Base-by-base conservation (phyloP, 2,113 vertebrate species). In the Oryzias celebensis region DNA sequence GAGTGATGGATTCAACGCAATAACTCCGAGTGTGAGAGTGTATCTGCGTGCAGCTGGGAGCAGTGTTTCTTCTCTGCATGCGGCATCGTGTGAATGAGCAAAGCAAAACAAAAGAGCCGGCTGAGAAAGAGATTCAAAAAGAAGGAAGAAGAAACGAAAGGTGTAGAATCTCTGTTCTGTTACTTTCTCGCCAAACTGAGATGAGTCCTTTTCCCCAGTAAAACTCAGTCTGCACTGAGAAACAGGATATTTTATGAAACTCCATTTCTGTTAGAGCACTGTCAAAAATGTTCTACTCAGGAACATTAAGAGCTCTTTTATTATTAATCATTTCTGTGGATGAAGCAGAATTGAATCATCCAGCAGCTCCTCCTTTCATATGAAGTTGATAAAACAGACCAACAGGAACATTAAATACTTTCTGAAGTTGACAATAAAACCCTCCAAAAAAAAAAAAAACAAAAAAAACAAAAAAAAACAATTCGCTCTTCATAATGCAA, bases 51-150 rank as follows among this genome's bases (percentile, higher is more conserved):
- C 22, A 22, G 56, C 0, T 8, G n/a, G 22, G 14, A 68, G 52
- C 62, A n/a, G 36, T 36, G 36, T 36, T 36, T 36, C 36, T 36
- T 36, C 36, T 36, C 36, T 12, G 36, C 36, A 10, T 36, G 36
- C 8, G 36, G 36, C 36, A 36, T 10, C 36, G 36, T 36, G 36
- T 8, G 73, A 60, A 58, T 72, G 79, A 85, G 81, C 8, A 52
- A 56, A 53, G 62, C 46, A 53, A 67, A 72, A 31, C 67, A 77
- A 71, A 80, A 85, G 75, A 75, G 65, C 62, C 80, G 81, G 80
- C 74, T 61, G 79, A 67, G 65, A 77, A 73, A 61, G 49, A 78
- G 67, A 63, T 3, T 52, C 57, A 70, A 68, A 80, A 46, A 70
- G 71, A 10, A 13, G 51, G 42, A 60, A 60, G 42, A 3, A 65